phyloP scores from a whole-genome alignment of 2,888 invertebrate species.

The Lycocerus yunnanus region DNA sequence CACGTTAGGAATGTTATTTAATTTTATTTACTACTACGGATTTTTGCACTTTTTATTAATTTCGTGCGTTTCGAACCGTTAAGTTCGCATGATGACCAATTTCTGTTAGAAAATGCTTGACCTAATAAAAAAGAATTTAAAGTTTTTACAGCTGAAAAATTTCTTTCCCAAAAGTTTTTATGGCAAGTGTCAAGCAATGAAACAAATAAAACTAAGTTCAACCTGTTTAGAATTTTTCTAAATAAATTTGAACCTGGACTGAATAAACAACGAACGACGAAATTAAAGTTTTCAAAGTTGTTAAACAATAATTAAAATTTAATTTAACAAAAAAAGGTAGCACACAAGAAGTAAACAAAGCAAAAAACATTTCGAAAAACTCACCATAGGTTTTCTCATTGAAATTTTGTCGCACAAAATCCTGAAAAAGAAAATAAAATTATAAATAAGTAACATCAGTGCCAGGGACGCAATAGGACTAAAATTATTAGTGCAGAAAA shows the following conservation, averaged over 20 bases:
- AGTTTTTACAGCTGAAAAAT: not conserved
- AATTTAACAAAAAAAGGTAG: too few relatives aligned
- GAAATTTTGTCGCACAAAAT: conserved; percentile 6
- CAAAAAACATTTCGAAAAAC: not conserved
- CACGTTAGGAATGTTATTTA: not conserved
- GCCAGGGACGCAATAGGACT: too few relatives aligned
- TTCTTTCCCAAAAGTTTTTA: not conserved
- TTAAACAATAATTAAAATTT: not conserved
- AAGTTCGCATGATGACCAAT: not conserved
- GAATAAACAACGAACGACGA: not conserved
- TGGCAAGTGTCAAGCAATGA: not conserved
- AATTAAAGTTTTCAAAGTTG: not conserved
- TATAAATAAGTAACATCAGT: not conserved
- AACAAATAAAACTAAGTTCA: not conserved
- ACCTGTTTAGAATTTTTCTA: not conserved
- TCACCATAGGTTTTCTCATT: conserved; percentile 15
- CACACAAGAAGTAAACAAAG: not conserved
- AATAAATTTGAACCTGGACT: not conserved
- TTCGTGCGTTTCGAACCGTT: not conserved
- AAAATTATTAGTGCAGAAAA: too few relatives aligned
- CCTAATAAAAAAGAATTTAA: not conserved
- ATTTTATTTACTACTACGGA: not conserved
- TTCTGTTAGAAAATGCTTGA: not conserved
- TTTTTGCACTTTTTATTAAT: not conserved
- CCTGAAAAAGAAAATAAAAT: conserved; percentile 5